Evolutionary conservation across 92 coral and sea anemone species (phyloP), one percentile per base, ranked within the genome.

Genomic region (Heliopora coerulea): DNA sequence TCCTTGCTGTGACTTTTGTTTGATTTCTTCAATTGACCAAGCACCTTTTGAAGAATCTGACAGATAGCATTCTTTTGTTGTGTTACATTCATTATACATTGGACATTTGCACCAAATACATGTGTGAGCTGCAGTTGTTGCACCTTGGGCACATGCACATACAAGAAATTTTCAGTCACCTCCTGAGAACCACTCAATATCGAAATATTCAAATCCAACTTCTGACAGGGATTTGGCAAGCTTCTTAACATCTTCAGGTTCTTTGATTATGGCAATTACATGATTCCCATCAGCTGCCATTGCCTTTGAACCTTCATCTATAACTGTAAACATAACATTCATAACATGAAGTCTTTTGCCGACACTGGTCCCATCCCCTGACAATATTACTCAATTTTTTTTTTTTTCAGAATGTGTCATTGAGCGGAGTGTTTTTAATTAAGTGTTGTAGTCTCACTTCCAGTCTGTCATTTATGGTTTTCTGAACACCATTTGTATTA

Each of bases 101-200:
- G 40, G 34, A 49, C 86, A 82, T 61, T 74, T 82, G 31, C 75
- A 74, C 85, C 85, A 82, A 26, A 82, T 74, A 35, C 85, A 82
- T 20, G 81, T 64, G 40, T 24, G 54, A 34, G 50, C 29, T 39
- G 37, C 60, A 39, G 50, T 42, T 1, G 85, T 81, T 0, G 75
- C 42, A 11, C 80, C 85, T 0, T 74, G 14, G 24, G 77, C 81
- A 39, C 68, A 39, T 0, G 54, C 68, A 0, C 52, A 54, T 0
- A 78, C 82, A 18, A 67, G 39, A 31, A 67, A 66, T 46, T 75
- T 76, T 73, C 82, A 76, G 50, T 82, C 78, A 1, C 82, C 82
- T 0, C 70, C 64, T 11, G 67, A 54, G 21, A 74, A 82, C 49
- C 74, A 82, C 65, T 75, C 62, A 27, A 65, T 67, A 0, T 26